Evolutionary conservation across 2,797 vertebrate genomes (phyloP), one percentile per base, ranked within the genome.

Genomic region (Platalea minor): DNA sequence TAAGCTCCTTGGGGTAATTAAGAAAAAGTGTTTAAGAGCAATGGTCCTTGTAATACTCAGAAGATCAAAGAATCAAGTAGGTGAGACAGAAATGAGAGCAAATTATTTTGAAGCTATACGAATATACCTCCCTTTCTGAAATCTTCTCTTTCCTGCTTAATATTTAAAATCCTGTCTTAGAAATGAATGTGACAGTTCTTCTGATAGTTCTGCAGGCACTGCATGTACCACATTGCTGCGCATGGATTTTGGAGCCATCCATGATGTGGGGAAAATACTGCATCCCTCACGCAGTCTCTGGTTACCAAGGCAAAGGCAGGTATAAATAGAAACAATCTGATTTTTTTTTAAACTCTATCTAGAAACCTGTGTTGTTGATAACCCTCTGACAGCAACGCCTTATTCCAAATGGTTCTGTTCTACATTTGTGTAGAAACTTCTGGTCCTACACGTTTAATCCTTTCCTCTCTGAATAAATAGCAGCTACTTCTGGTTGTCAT

Each of bases 291-390:
- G 8, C 65, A 88, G 83, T 59, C 81, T 86, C 93, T 76, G 75
- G 96, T 96, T 96, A 93, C 96, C 94, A 96, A 77, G 95, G 96
- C 91, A 95, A 96, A 96, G 35, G 59, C 76, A 91, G 69, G 70
- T 96, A 95, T 95, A 96, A 95, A 96, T 96, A 96, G 95, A 93
- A 96, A 90, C 85, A 96, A 86, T 88, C 85, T 75, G 91, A 87
- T 64, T n/a, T 68, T 78, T 89, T 78, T 75, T 21, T 0, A 33
- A 91, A 80, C 81, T 75, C 59, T 39, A 57, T 92, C 73, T 90
- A 77, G 91, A 93, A 95, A 78, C 50, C 80, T 84, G 65, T 68
- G 79, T 78, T 91, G 57, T 73, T 95, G 89, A 94, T 93, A 96
- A 94, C 82, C 82, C 75, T 88, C 69, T 88, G 67, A 59, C 79